Evolutionary conservation across 2,797 vertebrate species (phyloP), one percentile per base, ranked within the genome.

Genomic region (Oryzias sinensis): DNA sequence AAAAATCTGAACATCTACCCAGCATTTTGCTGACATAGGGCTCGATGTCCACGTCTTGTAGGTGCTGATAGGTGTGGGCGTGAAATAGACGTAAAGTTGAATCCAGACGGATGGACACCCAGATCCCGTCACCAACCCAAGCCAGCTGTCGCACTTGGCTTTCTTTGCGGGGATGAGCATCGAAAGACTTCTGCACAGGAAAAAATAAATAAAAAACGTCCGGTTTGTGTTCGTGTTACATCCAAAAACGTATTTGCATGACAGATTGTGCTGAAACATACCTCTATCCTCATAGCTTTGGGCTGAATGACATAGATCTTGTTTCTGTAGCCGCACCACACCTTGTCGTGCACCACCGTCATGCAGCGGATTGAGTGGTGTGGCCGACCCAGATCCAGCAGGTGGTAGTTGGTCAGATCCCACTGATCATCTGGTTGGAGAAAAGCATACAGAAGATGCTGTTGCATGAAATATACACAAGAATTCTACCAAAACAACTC

Each of bases 21-120:
- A 99, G 86, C 97, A 99, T 98, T 87, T 99, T 99, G 93, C 97
- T 98, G 93, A 99, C 97, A 0, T 99, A 99, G 49, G 97, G 97
- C 75, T 99, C 97, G 0, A 99, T 99, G 89, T 99, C 97, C 18
- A 99, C 97, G 0, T 99, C 97, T 76, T 99, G 97, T 51, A 99
- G 93, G 73, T 99, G 97, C 74, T 99, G 97, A 69, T 95, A 95
- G 65, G 95, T 98, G 90, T 97, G 96, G 3, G 97, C 97, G 0
- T 99, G 97, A 76, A 98, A 99, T 45, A 99, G 88, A 61, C 97
- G 91, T 42, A 98, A 89, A 0, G 97, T 99, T 18, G 97, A 99
- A 76, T 99, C 97, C 74, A 99, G 87, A 4, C 97, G 93, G 80
- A 99, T 99, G 9, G 97, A 99, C 62, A 99, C 96, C 97, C 97